Evolutionary conservation across 1,140 invertebrate species (phyloP), one percentile per base, ranked within the genome.

Genomic region (Trinorchestia longiramus): DNA sequence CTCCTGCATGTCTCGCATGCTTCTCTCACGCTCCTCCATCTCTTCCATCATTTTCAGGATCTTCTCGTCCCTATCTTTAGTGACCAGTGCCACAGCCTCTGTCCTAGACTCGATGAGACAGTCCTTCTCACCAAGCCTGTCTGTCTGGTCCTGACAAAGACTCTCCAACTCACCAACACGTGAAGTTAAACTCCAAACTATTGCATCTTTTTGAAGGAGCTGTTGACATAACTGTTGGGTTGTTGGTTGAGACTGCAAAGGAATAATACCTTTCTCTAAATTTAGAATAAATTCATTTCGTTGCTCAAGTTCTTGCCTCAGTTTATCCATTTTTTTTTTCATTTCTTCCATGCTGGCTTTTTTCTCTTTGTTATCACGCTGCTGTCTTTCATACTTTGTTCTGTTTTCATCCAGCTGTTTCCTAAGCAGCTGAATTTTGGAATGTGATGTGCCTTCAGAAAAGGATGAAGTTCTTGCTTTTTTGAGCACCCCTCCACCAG

Each of bases 41-140:
- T 98, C 98, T 97, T 98, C 98, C 92, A 98, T 97, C 28, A 98
- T 98, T 96, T 97, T 98, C 97, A 98, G 98, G 42, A 97, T 97
- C 97, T 98, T 98, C 97, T 98, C 98, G 96, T 98, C 98, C 95
- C 98, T 97, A 97, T 98, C 98, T 96, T 98, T 98, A 15, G 98
- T 98, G 98, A 98, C 98, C 95, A 98, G 97, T n/a, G 98, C 98
- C 62, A 98, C 98, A 42, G 98, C 98, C 97, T 98, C 98, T 96
- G 98, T 99, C 97, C 98, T 98, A 28, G 98, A 98, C 97, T 98
- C 98, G 97, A 99, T 98, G 90, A 99, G 98, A 97, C 98, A 98
- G 97, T 99, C 98, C 97, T 99, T 99, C 97, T 99, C 98, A 97
- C 98, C 98, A 42, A 99, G 97, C 97, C 88, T n/a, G 57, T 97